Evolutionary conservation across 2,113 vertebrate species (phyloP).

Genomic region (Synodontis membranacea): DNA sequence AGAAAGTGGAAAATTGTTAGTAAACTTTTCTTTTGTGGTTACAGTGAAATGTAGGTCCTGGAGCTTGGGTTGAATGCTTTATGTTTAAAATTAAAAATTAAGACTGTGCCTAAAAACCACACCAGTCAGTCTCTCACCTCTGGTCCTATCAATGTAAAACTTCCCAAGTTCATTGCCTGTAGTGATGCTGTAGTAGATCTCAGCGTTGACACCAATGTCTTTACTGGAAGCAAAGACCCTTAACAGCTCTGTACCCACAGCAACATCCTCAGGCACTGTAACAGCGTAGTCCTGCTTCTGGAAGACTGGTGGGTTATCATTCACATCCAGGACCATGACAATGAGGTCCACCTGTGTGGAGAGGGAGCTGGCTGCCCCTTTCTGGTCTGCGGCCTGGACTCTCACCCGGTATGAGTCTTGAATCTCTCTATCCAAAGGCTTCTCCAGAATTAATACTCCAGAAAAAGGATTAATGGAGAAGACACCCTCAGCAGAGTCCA

Average conservation of each 20-base stretch:
- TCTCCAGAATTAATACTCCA: constrained; percentile 88
- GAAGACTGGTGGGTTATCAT: constrained; percentile 95
- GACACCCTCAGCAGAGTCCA: constrained; percentile 78
- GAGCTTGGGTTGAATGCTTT: background rate
- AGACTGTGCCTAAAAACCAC: background rate
- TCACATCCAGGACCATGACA: constrained; percentile 91
- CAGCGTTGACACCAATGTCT: constrained; percentile 91
- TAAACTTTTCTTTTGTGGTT: background rate
- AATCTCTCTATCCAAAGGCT: constrained; percentile 85
- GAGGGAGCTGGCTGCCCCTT: constrained; percentile 76
- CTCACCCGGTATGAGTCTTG: constrained; percentile 83
- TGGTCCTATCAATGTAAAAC: constrained; percentile 80
- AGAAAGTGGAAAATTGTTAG: background rate
- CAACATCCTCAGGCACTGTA: constrained; percentile 87
- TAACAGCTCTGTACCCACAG: constrained; percentile 83
- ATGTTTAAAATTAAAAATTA: background rate
- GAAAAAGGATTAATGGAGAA: constrained; percentile 87
- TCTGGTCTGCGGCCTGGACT: constrained; percentile 84
- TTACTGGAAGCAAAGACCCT: constrained; percentile 89
- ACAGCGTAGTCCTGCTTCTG: constrained; percentile 87
- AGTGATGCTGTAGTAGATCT: constrained; percentile 86
- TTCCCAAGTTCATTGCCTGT: constrained; percentile 90
- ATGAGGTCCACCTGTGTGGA: constrained; percentile 81
- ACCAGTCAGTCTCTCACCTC: constrained; percentile 69
- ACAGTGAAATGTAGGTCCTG: background rate